Percentiles rank a stretch among this genome's conserved stretches.
These are phyloP conservation scores for Bombus ignitus DNA, from an alignment of 1,140 invertebrate genomes.

Conservation along the genomic window DNA sequence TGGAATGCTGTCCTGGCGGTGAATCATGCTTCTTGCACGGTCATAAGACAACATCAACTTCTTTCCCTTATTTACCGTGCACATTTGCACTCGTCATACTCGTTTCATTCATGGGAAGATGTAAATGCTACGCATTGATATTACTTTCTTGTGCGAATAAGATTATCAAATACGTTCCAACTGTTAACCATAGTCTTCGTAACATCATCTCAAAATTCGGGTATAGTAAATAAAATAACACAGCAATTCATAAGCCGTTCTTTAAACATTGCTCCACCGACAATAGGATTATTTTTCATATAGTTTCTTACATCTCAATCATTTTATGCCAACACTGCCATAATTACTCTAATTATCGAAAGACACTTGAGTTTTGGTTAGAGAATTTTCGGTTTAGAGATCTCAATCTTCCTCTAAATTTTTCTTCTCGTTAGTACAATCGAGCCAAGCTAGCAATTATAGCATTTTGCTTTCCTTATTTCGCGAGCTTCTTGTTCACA, in stretches of 20 bases:
- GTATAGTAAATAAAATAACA: not conserved
- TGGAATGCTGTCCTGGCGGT: conserved; percentile 49
- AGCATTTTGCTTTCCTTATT: not conserved
- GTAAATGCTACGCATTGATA: too few relatives aligned
- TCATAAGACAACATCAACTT: conserved; percentile 23
- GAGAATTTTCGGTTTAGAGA: not conserved
- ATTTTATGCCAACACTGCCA: too few relatives aligned
- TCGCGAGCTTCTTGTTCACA: not conserved
- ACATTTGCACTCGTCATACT: conserved; percentile 16
- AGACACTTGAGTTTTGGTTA: not conserved
- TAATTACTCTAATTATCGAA: not conserved
- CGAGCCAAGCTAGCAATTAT: not conserved
- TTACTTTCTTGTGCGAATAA: not conserved
- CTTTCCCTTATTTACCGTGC: conserved; percentile 30
- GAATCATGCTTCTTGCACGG: conserved; percentile 65
- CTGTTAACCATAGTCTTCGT: not conserved
- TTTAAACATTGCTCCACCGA: too few relatives aligned
- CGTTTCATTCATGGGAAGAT: not conserved
- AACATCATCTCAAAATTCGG: not conserved
- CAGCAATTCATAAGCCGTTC: too few relatives aligned
- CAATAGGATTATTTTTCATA: not conserved
- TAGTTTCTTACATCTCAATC: rapidly evolving
- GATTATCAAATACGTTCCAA: too few relatives aligned
- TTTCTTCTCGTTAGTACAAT: too few relatives aligned
- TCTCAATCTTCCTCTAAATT: not conserved